A percentile compares a stretch with the other conserved stretches of the same genome.
Evolutionary conservation across 2,888 invertebrate species (phyloP).

Genomic region (Lacanobia wlatinum): DNA sequence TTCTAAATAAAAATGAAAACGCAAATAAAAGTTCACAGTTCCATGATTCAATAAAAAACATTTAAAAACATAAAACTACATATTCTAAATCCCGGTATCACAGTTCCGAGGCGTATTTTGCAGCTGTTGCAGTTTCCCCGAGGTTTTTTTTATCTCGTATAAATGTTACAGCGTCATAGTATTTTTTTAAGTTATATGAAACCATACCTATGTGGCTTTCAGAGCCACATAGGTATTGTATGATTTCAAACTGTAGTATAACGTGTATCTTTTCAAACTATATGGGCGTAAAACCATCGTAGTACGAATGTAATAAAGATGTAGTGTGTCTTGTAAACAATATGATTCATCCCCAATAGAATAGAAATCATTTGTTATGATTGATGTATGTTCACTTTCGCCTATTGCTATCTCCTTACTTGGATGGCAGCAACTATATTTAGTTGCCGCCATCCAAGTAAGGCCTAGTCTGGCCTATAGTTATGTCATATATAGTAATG

Average conservation of each 20-base stretch:
- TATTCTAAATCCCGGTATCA: conserved; percentile 19
- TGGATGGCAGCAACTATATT: too few relatives aligned
- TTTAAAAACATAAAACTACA: conserved; percentile 18
- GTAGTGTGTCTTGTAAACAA: too few relatives aligned
- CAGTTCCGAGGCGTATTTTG: conserved; percentile 30
- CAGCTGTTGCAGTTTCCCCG: conserved; percentile 33
- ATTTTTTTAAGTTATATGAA: neutral
- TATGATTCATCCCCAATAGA: too few relatives aligned
- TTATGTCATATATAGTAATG: too few relatives aligned
- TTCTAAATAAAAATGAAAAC: neutral
- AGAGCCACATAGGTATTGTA: too few relatives aligned
- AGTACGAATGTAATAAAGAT: too few relatives aligned
- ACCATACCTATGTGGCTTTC: neutral
- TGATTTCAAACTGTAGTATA: too few relatives aligned
- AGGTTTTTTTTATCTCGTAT: conserved; percentile 22
- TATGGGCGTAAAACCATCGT: neutral
- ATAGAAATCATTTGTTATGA: too few relatives aligned
- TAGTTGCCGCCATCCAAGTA: too few relatives aligned
- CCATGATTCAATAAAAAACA: conserved; percentile 29
- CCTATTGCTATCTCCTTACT: too few relatives aligned
- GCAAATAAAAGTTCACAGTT: conserved; percentile 14
- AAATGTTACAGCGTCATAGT: conserved; percentile 11
- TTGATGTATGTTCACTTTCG: neutral
- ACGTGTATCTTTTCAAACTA: too few relatives aligned
- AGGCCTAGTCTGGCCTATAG: too few relatives aligned